Evolutionary conservation across 2,113 vertebrate genomes (phyloP).

Genomic region (Glaucomys volans): DNA sequence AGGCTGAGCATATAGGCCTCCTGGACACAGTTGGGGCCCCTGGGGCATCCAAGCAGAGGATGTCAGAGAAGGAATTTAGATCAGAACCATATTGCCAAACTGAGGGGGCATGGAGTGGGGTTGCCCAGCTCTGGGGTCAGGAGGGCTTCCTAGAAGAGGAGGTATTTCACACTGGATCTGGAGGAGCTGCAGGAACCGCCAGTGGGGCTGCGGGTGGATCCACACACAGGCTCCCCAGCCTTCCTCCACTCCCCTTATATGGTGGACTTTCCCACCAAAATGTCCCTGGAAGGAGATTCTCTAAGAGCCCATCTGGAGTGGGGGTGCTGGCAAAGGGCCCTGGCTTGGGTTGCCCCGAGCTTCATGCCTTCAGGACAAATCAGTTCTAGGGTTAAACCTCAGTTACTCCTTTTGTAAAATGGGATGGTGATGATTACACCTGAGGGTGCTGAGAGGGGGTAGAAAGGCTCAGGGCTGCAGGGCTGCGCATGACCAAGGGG

Average conservation of each 20-base stretch:
- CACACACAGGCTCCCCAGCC: accelerated
- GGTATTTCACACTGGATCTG: neutral
- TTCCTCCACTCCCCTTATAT: neutral
- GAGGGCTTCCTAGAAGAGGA: slow-evolving; percentile 34
- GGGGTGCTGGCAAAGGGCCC: neutral
- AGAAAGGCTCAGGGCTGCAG: no score
- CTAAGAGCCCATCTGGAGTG: neutral
- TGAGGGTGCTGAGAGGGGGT: neutral
- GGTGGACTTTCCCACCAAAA: neutral
- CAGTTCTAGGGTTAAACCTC: neutral
- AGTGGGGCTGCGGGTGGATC: no score
- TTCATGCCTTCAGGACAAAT: neutral
- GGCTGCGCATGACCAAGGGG: neutral
- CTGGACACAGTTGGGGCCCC: neutral
- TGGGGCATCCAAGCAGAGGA: neutral
- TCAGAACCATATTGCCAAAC: neutral
- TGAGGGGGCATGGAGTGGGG: neutral
- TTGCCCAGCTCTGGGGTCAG: neutral
- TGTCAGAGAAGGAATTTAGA: neutral
- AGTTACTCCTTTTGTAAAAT: neutral
- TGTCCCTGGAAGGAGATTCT: neutral
- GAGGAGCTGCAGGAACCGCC: neutral
- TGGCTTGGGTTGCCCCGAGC: neutral
- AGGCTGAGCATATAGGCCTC: neutral
- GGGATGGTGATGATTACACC: neutral